Evolutionary conservation across 2,888 invertebrate species (phyloP), one percentile per base, ranked within the genome.

Genomic region (Amblyjoppa proteus): DNA sequence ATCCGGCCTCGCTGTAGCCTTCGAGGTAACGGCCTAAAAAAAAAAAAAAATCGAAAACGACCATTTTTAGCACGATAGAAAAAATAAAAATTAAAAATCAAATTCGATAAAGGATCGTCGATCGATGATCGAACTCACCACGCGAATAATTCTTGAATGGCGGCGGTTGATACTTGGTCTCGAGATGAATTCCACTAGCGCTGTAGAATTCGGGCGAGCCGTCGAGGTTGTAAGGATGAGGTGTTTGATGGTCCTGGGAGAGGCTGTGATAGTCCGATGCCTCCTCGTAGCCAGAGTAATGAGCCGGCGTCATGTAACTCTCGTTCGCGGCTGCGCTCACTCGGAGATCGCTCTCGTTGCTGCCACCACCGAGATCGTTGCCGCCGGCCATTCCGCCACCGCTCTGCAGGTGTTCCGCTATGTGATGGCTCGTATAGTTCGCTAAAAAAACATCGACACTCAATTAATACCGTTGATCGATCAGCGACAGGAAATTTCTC

Each of bases 151-250:
- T 96, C 94, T 97, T 97, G 92, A 96, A 96, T 87, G 96, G 95
- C 90, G 95, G 95, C 75, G 96, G 96, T 92, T 97, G 96, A 94
- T 97, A 97, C 94, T 97, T 97, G 91, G 96, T 96, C 92, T 97
- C 96, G 92, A 96, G 93, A 81, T 93, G 94, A 80, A 95, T 93
- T 88, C 94, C 95, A 88, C 94, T 94, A 90, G 96, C 95, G 89
- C 96, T 95, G 94, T 97, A 97, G 94, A 97, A 97, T 94, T 97
- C 96, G 4, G 96, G 96, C 69, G 96, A 97, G 94, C 95, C 96
- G 94, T 96, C 97, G 94, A 95, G 95, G 80, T 91, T 93, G 94
- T 96, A 96, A 73, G 96, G 95, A 88, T 96, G 95, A n/a, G 93
- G 89, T 28, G 93, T 90, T 79, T 93, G 94, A 86, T 95, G 95